Evolutionary conservation across 2,113 vertebrate genomes (phyloP), one percentile per base, ranked within the genome.

Genomic region (Neofelis nebulosa): DNA sequence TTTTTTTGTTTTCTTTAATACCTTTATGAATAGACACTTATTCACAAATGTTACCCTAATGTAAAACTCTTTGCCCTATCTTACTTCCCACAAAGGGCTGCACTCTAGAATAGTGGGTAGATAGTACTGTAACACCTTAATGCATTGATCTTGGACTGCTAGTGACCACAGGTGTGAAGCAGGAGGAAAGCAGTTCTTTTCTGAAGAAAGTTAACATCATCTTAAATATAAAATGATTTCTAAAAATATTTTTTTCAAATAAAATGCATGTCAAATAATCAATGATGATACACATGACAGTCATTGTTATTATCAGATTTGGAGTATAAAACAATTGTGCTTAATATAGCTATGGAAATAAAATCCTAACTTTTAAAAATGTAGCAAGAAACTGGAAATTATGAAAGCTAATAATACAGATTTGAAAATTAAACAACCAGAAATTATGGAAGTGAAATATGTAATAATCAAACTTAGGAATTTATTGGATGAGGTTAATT

Each of bases 181-280:
- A 91, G 45, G 29, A 91, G 29, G 5, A 91, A 93, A 68, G 7
- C 33, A 41, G 19, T 29, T 68, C 21, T 73, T 91, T 50, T 66
- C 38, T 74, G 23, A 15, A 83, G 80, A 74, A 10, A 74, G 45
- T 52, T 76, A 86, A 78, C 10, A 21, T 33, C 16, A 85, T 31
- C 33, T 1, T 50, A 84, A 50, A 18, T 45, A 19, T n/a, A 50
- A 89, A 68, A 68, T 48, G 4, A 31, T 69, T 83, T 68, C 45
- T 48, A 48, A 50, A 81, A 76, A 73, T 27, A 12, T 52, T 71
- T 74, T 73, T 73, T 94, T 78, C 13, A 68, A 94, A 33, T 84
- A 94, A 89, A 93, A 71, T 90, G 8, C 13, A 63, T 63, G 33
- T n/a, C 29, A 89, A 82, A 83, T 68, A 93, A 92, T 88, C 66